A percentile compares a stretch with the other conserved stretches of the same genome.
phyloP scores from a whole-genome alignment of 2,888 invertebrate genomes.

The Pogonocherus hispidulus region DNA sequence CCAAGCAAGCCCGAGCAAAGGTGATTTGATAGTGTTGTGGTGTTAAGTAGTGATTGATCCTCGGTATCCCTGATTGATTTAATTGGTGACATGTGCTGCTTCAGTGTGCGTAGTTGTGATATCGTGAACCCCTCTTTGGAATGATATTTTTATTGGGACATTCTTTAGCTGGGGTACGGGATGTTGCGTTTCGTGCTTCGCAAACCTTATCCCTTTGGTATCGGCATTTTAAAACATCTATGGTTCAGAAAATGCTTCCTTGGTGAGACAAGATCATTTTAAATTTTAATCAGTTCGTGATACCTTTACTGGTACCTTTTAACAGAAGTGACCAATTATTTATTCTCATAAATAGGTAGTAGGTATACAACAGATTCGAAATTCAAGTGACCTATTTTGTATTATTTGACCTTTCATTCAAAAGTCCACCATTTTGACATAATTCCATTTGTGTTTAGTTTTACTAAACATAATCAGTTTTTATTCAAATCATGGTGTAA shows the following conservation, averaged over 20 bases:
- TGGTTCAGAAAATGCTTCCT: conserved; percentile 39
- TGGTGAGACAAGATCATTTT: conserved; percentile 3
- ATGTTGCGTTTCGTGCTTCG: neutral
- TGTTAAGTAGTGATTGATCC: conserved; percentile 36
- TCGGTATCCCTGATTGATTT: conserved; percentile 32
- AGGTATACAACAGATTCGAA: too few species aligned
- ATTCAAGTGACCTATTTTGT: too few species aligned
- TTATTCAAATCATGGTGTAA: too few species aligned
- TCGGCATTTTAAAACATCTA: conserved; percentile 18
- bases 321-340: too few species aligned
- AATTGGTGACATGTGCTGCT: conserved; percentile 43
- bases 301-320: too few species aligned
- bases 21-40: conserved; percentile 66
- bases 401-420: too few species aligned
- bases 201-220: neutral
- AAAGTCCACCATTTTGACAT: too few species aligned
- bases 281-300: too few species aligned
- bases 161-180: conserved; percentile 47
- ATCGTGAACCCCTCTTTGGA: conserved; percentile 43
- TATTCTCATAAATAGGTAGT: too few species aligned
- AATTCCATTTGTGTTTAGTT: too few species aligned
- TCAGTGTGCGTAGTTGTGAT: conserved; percentile 39
- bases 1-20: conserved; percentile 73
- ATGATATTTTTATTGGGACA: conserved; percentile 56
- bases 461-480: too few species aligned